Conservation (phyloP, 2,888 invertebrate genomes). For the Leucophora obtusa region DNA sequence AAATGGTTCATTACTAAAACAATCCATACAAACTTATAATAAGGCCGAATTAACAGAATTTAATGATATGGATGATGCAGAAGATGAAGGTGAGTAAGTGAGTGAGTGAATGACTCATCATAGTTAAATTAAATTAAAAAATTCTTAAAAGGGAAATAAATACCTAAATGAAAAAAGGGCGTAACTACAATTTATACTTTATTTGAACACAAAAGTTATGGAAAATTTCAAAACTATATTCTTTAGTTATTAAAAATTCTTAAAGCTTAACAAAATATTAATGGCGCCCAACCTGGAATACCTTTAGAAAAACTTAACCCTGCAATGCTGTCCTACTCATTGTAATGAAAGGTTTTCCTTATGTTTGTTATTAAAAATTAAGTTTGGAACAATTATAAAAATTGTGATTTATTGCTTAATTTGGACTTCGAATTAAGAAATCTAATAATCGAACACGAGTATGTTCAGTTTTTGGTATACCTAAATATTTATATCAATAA, state of each 20-base stretch:
- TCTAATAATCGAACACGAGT: too few relatives aligned
- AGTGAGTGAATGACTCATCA: constrained; percentile 36
- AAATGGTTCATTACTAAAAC: constrained; percentile 59
- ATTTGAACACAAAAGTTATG: neutral
- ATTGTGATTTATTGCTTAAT: too few relatives aligned
- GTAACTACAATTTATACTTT: neutral
- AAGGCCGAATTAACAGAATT: constrained; percentile 74
- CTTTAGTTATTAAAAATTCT: too few relatives aligned
- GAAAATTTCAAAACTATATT: too few relatives aligned
- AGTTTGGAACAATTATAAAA: too few relatives aligned
- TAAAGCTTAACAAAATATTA: neutral
- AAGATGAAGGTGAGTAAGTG: constrained; percentile 73
- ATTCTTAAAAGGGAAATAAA: neutral
- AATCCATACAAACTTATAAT: constrained; percentile 66
- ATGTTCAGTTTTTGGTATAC: too few relatives aligned
- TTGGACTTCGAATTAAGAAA: too few relatives aligned
- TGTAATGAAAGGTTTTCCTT: too few relatives aligned
- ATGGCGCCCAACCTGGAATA: neutral
- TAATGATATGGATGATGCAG: constrained; percentile 70
- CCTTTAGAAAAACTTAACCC: too few relatives aligned
- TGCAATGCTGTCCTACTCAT: too few relatives aligned
- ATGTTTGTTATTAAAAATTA: too few relatives aligned
- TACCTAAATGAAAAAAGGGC: neutral
- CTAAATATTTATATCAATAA: too few relatives aligned
- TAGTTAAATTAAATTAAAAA: neutral